Evolutionary conservation across 2,113 vertebrate genomes (phyloP).

Genomic region (Alaudala cheleensis): DNA sequence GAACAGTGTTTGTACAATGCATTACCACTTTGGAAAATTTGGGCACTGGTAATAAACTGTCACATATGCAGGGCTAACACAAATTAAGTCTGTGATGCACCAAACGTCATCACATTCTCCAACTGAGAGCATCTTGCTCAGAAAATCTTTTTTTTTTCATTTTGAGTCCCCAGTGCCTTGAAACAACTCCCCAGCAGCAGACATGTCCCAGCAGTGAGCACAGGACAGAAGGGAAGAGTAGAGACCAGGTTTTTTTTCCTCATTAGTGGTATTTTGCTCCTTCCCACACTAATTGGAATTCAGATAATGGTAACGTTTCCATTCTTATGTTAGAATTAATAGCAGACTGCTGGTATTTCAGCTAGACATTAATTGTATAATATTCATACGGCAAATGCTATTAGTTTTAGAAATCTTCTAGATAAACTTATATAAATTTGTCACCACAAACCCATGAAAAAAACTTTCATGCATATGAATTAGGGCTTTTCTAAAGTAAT

Average conservation of each 20-base stretch:
- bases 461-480: constrained; percentile 36
- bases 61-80: constrained; percentile 13
- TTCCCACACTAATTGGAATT: constrained; percentile 49
- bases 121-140: not conserved
- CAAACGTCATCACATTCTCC: constrained; percentile 11
- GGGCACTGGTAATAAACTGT: not conserved
- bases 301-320: constrained; percentile 36
- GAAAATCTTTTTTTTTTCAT: not conserved
- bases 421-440: constrained; percentile 68
- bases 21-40: not conserved
- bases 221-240: not conserved
- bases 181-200: not conserved
- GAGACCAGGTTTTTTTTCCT: not conserved
- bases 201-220: not conserved
- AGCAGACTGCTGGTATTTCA: constrained; percentile 58
- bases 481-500: constrained; percentile 19
- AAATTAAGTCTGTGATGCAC: constrained; percentile 22
- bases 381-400: constrained; percentile 57
- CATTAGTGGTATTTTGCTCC: constrained; percentile 25
- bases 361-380: constrained; percentile 60
- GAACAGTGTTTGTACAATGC: not conserved
- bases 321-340: constrained; percentile 68
- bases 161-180: not conserved
- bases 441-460: constrained; percentile 58
- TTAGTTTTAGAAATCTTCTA: constrained; percentile 61